A percentile compares a stretch with the other conserved stretches of the same genome.
Conservation (phyloP, 2,797 vertebrate genomes). For the Helostoma temminkii region DNA sequence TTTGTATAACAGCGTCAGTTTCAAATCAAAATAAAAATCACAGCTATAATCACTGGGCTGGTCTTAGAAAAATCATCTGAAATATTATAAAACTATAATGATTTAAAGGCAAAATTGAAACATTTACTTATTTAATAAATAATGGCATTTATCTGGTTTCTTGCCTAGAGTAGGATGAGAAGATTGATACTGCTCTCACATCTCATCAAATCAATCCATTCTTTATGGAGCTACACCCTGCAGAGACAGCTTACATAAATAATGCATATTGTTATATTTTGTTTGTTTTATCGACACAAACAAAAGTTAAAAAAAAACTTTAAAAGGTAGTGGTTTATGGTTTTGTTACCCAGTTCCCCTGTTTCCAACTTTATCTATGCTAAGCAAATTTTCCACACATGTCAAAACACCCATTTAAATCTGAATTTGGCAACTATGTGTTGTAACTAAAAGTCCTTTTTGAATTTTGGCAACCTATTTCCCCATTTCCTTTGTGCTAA, state of each 20-base stretch:
- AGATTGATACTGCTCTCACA: no score
- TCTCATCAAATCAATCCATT: no score
- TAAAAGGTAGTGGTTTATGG: no score
- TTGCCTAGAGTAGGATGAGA: no score
- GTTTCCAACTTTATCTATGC: background rate
- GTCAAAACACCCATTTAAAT: background rate
- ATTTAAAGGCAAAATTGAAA: background rate
- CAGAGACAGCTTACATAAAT: background rate
- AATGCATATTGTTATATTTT: background rate
- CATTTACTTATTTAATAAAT: background rate
- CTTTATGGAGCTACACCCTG: background rate
- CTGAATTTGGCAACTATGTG: background rate
- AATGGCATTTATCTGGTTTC: no score
- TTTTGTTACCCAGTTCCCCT: background rate
- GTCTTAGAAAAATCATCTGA: background rate
- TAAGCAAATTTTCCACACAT: background rate
- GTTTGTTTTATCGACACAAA: background rate
- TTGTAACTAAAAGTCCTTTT: no score
- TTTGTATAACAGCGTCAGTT: constrained; percentile 31
- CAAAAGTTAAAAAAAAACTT: no score
- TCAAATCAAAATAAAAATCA: background rate
- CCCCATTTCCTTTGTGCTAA: background rate
- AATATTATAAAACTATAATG: background rate
- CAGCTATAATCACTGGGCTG: background rate
- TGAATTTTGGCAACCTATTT: background rate